Conservation (phyloP, 2,797 vertebrate genomes). For the Paratrypauchen microcephalus region DNA sequence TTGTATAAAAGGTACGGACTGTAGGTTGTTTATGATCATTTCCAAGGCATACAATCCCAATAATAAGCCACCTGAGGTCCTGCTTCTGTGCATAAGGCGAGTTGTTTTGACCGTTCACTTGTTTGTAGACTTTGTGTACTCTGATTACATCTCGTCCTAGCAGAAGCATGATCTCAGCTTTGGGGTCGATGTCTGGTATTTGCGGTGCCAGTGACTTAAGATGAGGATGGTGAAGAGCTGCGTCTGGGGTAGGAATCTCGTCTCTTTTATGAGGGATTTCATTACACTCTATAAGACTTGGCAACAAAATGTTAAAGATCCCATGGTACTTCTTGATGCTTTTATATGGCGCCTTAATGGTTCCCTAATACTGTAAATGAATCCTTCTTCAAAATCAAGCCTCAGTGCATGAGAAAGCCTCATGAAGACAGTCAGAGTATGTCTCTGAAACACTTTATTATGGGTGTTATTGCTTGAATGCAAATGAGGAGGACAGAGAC, state of each 20-base stretch:
- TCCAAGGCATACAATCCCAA: neutral
- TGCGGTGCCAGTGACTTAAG: neutral
- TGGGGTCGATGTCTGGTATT: neutral
- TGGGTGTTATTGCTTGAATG: too few relatives aligned
- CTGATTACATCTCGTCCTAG: conserved; percentile 2
- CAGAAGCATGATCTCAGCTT: conserved; percentile 6
- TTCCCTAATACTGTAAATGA: too few relatives aligned
- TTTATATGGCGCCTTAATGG: too few relatives aligned
- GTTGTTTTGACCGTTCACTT: neutral
- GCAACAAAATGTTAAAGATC: neutral
- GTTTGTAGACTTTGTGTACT: conserved; percentile 5
- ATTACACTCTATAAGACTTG: conserved; percentile 2
- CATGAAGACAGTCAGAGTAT: too few relatives aligned
- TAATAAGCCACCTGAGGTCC: neutral
- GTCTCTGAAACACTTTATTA: too few relatives aligned
- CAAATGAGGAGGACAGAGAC: too few relatives aligned
- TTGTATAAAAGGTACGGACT: neutral
- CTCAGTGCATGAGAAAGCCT: too few relatives aligned
- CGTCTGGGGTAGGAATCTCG: neutral
- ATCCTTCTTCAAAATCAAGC: too few relatives aligned
- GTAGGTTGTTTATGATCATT: neutral
- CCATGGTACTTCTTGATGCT: too few relatives aligned
- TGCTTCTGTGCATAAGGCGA: conserved; percentile 38
- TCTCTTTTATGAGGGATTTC: neutral
- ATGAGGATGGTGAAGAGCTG: neutral